phyloP scores from a whole-genome alignment of 1,140 invertebrate genomes.

The Drosophila sechellia region DNA sequence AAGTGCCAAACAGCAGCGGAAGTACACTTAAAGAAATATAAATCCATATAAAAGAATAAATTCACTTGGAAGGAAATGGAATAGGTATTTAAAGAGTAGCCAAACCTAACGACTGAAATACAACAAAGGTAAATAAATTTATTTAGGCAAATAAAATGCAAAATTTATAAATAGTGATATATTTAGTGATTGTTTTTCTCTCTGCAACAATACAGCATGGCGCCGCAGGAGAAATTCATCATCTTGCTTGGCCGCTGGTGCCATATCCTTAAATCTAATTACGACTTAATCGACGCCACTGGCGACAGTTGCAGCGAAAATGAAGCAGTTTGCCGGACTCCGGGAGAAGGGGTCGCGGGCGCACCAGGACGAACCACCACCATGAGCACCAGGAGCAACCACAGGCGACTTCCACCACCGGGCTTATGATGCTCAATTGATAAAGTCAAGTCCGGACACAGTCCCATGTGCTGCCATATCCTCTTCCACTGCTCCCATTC shows the following conservation, averaged over 20 bases:
- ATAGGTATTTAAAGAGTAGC: no score
- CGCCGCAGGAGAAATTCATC: constrained; percentile 72
- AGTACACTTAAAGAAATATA: constrained; percentile 8
- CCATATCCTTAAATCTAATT: constrained; percentile 85
- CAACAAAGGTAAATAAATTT: no score
- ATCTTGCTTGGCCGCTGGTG: constrained; percentile 82
- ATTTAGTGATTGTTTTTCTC: not conserved
- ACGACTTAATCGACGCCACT: constrained; percentile 84
- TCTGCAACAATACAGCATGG: constrained; percentile 11
- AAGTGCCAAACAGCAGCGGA: constrained; percentile 36
- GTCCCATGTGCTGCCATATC: constrained; percentile 65
- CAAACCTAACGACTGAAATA: no score
- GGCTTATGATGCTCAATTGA: constrained; percentile 82
- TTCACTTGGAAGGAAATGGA: not conserved
- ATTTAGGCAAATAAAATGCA: no score
- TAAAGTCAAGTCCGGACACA: constrained; percentile 72
- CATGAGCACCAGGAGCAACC: constrained; percentile 31
- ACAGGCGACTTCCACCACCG: constrained; percentile 47
- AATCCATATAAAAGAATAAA: no score
- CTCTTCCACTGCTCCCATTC: constrained; percentile 10
- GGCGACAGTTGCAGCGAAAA: constrained; percentile 79
- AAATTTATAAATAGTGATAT: not conserved
- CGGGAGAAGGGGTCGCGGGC: not conserved
- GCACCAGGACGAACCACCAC: constrained; percentile 5
- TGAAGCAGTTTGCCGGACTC: constrained; percentile 28